Evolutionary conservation across 2,797 vertebrate species (phyloP), one percentile per base, ranked within the genome.

Genomic region (Chrysocyon brachyurus): DNA sequence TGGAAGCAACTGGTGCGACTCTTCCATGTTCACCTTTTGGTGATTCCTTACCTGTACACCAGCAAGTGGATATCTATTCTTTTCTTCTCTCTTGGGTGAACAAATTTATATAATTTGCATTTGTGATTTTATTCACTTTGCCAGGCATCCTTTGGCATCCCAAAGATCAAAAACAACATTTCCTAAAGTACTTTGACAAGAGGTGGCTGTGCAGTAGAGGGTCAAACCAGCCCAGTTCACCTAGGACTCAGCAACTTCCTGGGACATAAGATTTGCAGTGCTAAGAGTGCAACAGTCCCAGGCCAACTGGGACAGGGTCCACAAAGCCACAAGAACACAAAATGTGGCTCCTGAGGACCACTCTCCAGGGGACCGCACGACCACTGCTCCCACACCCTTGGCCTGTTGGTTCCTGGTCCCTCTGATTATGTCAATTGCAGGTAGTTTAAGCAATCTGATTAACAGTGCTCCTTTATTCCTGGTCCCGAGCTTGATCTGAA

Each of bases 71-170:
- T 46, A 75, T 26, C 49, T 54, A 16, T 72, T 40, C 6, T 36
- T 68, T 78, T 59, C 73, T 63, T 31, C 26, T 54, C 15, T 54
- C 89, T 77, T 94, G 86, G 92, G n/a, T 87, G 36, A 92, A 75
- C 15, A 93, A 24, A 61, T 22, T 22, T 28, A 89, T 57, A 57
- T 24, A 72, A 64, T 90, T 95, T 87, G 24, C 46, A 26, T 85
- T 92, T 94, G 52, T 88, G 75, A 75, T 56, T 12, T 26, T 87
- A 22, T 5, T 66, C 12, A 73, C 59, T 79, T 96, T 92, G 36
- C n/a, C 2, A 31, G 33, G 22, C 9, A 63, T 87, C 19, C 79
- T 87, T 81, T 52, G 63, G 83, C 79, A 40, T 79, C 26, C 59
- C 70, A 19, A 33, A 87, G 57, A 40, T 40, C n/a, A 28, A 70